Evolutionary conservation across 2,888 invertebrate species (phyloP).

Genomic region (Hirtodrosophila duncani): DNA sequence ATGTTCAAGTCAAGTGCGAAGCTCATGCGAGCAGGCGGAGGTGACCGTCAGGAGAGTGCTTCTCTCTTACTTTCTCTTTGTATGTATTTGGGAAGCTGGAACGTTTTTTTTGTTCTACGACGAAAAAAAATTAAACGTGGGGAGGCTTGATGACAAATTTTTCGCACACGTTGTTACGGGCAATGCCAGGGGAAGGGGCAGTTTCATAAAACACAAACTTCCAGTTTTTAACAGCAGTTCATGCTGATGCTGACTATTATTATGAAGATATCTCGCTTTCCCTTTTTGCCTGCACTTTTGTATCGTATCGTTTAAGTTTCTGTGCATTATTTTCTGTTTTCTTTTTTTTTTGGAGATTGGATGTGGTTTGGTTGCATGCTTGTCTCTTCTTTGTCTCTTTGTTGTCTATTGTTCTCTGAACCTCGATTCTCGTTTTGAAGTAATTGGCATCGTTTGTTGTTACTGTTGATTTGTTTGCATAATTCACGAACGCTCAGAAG

Average conservation of each 20-base stretch:
- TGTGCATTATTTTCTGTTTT: conserved; percentile 7
- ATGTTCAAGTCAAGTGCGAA: conserved; percentile 69
- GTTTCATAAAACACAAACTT: conserved; percentile 30
- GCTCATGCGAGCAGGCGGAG: conserved; percentile 45
- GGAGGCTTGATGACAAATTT: conserved; percentile 64
- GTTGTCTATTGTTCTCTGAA: conserved; percentile 27
- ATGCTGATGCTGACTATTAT: no score
- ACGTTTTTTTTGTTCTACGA: conserved; percentile 51
- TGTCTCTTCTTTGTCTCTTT: conserved; percentile 32
- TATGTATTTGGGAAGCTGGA: conserved; percentile 27
- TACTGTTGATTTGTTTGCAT: conserved; percentile 8
- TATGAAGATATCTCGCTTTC: no score
- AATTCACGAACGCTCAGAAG: conserved; percentile 8
- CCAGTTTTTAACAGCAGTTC: conserved; percentile 29
- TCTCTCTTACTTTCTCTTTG: conserved; percentile 18
- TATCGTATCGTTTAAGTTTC: no score
- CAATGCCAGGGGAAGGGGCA: not conserved
- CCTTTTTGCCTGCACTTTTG: conserved; percentile 31
- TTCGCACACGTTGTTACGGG: conserved; percentile 32
- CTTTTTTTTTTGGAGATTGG: conserved; percentile 54
- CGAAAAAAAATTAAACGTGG: no score
- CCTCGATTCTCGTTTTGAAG: conserved; percentile 23
- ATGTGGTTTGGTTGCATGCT: conserved; percentile 35
- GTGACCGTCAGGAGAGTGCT: conserved; percentile 2
- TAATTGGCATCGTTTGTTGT: conserved; percentile 35